Conservation (phyloP, 2,888 invertebrate genomes). For the Ophion ventricosus region DNA sequence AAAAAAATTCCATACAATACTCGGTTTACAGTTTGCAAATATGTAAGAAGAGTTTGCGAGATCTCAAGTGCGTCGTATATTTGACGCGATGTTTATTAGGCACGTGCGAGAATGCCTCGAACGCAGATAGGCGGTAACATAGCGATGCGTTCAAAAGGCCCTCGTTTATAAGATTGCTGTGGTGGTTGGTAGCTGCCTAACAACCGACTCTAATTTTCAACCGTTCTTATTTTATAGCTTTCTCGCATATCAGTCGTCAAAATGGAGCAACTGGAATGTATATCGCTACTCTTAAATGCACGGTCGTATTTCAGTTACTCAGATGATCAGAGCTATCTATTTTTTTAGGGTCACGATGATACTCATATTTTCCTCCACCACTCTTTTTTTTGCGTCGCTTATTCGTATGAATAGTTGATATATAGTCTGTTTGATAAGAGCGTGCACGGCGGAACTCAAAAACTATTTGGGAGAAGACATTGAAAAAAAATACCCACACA, state of each 20-base stretch:
- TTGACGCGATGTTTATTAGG: conserved; percentile 41
- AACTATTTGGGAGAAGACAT: too few relatives aligned
- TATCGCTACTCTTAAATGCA: too few relatives aligned
- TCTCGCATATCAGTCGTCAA: conserved; percentile 8
- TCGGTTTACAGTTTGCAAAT: neutral
- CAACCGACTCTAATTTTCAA: conserved; percentile 50
- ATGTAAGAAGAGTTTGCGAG: conserved; percentile 6
- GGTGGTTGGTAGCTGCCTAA: neutral
- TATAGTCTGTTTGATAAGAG: too few relatives aligned
- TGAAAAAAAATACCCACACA: too few relatives aligned
- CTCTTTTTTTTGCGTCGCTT: too few relatives aligned
- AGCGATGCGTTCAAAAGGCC: neutral
- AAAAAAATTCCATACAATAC: neutral
- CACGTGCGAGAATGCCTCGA: conserved; percentile 41
- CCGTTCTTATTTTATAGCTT: conserved; percentile 16
- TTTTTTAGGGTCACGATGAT: too few relatives aligned
- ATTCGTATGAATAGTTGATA: too few relatives aligned
- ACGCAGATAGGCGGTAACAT: conserved; percentile 3
- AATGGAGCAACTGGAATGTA: too few relatives aligned
- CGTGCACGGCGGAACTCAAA: too few relatives aligned
- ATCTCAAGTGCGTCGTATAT: conserved; percentile 41
- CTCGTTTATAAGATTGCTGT: neutral
- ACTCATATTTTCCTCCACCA: too few relatives aligned
- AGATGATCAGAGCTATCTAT: too few relatives aligned
- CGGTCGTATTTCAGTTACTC: too few relatives aligned